phyloP scores from a whole-genome alignment of 2,888 invertebrate species.

The Andrena bucephala region DNA sequence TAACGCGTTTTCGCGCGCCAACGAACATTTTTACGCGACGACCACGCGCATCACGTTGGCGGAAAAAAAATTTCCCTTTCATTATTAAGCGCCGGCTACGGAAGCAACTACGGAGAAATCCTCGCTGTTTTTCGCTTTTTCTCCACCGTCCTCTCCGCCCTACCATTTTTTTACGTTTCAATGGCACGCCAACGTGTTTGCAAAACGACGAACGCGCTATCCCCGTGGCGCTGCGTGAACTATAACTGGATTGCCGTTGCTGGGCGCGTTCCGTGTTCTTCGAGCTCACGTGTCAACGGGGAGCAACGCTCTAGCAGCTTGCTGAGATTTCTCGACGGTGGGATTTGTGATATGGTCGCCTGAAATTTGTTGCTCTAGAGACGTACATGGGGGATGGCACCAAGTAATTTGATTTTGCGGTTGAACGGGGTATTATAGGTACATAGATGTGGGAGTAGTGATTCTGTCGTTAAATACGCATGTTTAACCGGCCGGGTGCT shows the following conservation, averaged over 20 bases:
- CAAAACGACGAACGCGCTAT: no score
- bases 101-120: background rate
- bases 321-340: no score
- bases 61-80: background rate
- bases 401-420: no score
- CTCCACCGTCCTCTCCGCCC: no score
- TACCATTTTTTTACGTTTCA: background rate
- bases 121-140: background rate
- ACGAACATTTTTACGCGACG: slow-evolving; percentile 18
- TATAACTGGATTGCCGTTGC: background rate
- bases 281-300: slow-evolving; percentile 9
- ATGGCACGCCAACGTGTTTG: background rate
- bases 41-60: background rate
- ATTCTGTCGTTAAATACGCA: no score
- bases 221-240: slow-evolving; percentile 3
- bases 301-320: no score
- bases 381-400: no score
- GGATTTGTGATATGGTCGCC: no score
- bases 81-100: slow-evolving; percentile 6
- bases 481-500: no score
- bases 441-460: no score
- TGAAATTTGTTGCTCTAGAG: no score
- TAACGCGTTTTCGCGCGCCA: background rate
- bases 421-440: no score
- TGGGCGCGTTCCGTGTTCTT: background rate